These are phyloP conservation scores for Brachycybe producta DNA, from an alignment of 2,888 invertebrate genomes.

Conservation along the genomic window DNA sequence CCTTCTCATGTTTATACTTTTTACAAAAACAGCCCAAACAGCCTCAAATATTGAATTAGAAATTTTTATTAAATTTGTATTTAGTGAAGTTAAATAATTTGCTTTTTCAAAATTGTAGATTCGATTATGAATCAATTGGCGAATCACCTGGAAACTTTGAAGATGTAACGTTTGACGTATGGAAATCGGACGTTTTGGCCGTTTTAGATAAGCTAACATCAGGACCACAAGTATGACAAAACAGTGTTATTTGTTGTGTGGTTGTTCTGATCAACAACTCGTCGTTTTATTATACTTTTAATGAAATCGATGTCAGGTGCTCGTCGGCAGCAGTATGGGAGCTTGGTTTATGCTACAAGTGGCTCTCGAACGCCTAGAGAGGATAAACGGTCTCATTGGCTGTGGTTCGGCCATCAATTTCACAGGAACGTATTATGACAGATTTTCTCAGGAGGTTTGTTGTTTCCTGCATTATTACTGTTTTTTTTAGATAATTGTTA, in stretches of 20 bases:
- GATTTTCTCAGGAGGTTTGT: background rate
- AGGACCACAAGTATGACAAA: slow-evolving; percentile 13
- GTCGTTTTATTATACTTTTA: background rate
- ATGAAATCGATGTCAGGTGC: slow-evolving; percentile 3
- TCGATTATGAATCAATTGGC: slow-evolving; percentile 15
- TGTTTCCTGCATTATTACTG: background rate
- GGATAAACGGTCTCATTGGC: slow-evolving; percentile 2
- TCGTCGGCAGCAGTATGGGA: slow-evolving; percentile 16
- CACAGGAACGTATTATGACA: background rate
- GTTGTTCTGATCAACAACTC: background rate
- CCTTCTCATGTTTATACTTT: too few relatives aligned
- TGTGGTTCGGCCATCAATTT: slow-evolving; percentile 1
- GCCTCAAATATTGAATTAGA: too few relatives aligned
- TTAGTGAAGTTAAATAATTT: too few relatives aligned
- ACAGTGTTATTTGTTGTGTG: too few relatives aligned
- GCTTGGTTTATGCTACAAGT: slow-evolving; percentile 9
- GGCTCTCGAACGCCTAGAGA: slow-evolving; percentile 4
- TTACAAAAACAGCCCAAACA: too few relatives aligned
- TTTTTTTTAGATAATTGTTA: background rate
- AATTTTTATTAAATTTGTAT: too few relatives aligned
- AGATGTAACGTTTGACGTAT: slow-evolving; percentile 4
- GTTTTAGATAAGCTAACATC: slow-evolving; percentile 6
- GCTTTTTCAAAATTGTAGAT: too few relatives aligned
- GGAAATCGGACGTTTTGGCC: slow-evolving; percentile 12
- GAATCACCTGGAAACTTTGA: slow-evolving; percentile 14